A percentile compares a stretch with the other conserved stretches of the same genome.
Evolutionary conservation across 2,113 vertebrate species (phyloP).

Genomic region (Rhea pennata): DNA sequence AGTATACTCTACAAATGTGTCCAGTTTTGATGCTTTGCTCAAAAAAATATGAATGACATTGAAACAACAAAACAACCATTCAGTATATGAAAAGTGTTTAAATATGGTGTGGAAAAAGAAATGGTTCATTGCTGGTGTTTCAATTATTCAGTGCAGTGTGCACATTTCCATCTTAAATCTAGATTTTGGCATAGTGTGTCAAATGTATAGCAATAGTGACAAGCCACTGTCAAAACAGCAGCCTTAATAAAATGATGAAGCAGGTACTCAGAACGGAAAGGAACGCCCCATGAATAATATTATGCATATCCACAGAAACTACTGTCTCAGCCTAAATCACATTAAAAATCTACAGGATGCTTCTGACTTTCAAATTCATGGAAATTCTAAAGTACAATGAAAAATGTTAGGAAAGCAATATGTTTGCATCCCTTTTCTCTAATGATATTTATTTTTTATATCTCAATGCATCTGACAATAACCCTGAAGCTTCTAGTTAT

Average conservation of each 20-base stretch:
- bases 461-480: neutral
- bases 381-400: neutral
- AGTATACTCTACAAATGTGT: neutral
- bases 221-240: slow-evolving; percentile 58
- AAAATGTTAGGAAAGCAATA: neutral
- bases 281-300: neutral
- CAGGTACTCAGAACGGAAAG: slow-evolving; percentile 33
- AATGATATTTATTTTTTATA: neutral
- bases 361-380: neutral
- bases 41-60: neutral
- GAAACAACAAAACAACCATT: neutral
- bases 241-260: slow-evolving; percentile 1
- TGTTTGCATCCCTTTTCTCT: neutral
- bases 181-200: slow-evolving; percentile 14
- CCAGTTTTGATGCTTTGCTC: neutral
- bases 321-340: neutral
- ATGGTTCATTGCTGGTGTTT: neutral
- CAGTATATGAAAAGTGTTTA: slow-evolving; percentile 8
- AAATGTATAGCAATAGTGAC: slow-evolving; percentile 35
- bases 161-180: neutral
- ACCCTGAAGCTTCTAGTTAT: neutral
- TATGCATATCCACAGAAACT: neutral
- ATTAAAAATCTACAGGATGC: neutral
- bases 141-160: slow-evolving; percentile 31
- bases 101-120: neutral